phyloP scores from a whole-genome alignment of 2,888 invertebrate species.

The Eucera pruinosa region DNA sequence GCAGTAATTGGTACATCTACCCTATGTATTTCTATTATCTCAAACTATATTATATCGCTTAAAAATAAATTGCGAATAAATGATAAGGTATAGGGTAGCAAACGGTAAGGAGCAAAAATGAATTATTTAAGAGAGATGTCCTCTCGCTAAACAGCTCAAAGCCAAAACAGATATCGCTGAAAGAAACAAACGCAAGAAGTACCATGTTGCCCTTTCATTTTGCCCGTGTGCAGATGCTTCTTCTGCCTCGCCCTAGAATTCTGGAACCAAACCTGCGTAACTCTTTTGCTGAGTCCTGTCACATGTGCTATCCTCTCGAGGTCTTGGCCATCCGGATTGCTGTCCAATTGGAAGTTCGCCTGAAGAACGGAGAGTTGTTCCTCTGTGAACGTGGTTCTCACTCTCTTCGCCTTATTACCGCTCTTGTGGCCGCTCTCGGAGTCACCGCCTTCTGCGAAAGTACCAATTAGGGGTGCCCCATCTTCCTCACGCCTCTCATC shows the following conservation, averaged over 20 bases:
- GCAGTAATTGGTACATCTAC: too few species aligned
- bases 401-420: constrained; percentile 96
- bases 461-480: constrained; percentile 64
- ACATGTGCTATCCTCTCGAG: constrained; percentile 98
- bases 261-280: constrained; percentile 99
- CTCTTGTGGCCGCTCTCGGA: constrained; percentile 94
- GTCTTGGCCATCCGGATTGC: constrained; percentile 99
- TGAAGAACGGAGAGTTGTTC: constrained; percentile 98
- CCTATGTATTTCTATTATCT: too few species aligned
- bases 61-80: background rate
- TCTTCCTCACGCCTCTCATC: constrained; percentile 15
- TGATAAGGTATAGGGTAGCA: too few species aligned
- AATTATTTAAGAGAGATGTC: background rate
- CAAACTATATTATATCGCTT: background rate
- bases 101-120: background rate
- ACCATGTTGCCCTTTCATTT: constrained; percentile 88
- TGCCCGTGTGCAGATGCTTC: constrained; percentile 93
- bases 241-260: constrained; percentile 97
- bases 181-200: constrained; percentile 60
- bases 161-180: constrained; percentile 14
- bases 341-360: constrained; percentile 98
- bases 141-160: background rate
- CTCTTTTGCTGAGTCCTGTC: constrained; percentile 97
- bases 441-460: constrained; percentile 91
- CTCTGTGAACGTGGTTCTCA: constrained; percentile 99